Percentiles rank a stretch among this genome's conserved stretches.
Evolutionary conservation across 92 coral and sea anemone genomes (phyloP).

Genomic region (Phymanthus crucifer): DNA sequence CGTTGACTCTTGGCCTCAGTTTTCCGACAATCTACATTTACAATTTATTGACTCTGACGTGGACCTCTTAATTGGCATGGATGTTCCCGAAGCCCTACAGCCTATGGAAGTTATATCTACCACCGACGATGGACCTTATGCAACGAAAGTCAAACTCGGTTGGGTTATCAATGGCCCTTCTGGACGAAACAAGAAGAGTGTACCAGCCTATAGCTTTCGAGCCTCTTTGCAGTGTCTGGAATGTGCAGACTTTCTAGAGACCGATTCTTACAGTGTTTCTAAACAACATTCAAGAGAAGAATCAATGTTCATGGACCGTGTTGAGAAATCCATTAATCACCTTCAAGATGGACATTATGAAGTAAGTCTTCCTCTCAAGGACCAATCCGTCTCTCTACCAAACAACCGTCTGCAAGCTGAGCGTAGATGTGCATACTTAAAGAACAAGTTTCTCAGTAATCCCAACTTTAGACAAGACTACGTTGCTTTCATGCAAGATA

Average conservation of each 20-base stretch:
- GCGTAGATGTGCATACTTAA: too few relatives aligned
- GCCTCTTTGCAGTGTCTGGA: conserved; percentile 19
- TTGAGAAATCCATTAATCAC: conserved; percentile 27
- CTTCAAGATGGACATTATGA: conserved; percentile 46
- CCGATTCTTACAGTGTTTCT: conserved; percentile 14
- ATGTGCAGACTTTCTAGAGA: conserved; percentile 44
- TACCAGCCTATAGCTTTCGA: conserved; percentile 24
- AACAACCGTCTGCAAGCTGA: neutral
- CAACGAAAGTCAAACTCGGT: conserved; percentile 46
- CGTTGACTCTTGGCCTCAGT: conserved; percentile 54
- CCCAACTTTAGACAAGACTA: neutral
- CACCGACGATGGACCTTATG: conserved; percentile 49
- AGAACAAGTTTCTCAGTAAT: too few relatives aligned
- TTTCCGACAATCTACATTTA: conserved; percentile 27
- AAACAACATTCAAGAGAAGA: conserved; percentile 30
- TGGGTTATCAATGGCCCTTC: conserved; percentile 62
- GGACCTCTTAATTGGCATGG: conserved; percentile 43
- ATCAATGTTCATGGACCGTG: conserved; percentile 34
- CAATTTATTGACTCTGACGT: conserved; percentile 39
- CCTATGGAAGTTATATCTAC: conserved; percentile 36
- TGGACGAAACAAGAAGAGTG: too few relatives aligned
- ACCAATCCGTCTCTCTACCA: conserved; percentile 25
- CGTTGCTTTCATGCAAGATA: neutral
- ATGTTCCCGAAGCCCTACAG: conserved; percentile 57
- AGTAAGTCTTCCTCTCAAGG: conserved; percentile 39